Conservation (phyloP, 2,113 vertebrate genomes). For the Syrmaticus mikado region DNA sequence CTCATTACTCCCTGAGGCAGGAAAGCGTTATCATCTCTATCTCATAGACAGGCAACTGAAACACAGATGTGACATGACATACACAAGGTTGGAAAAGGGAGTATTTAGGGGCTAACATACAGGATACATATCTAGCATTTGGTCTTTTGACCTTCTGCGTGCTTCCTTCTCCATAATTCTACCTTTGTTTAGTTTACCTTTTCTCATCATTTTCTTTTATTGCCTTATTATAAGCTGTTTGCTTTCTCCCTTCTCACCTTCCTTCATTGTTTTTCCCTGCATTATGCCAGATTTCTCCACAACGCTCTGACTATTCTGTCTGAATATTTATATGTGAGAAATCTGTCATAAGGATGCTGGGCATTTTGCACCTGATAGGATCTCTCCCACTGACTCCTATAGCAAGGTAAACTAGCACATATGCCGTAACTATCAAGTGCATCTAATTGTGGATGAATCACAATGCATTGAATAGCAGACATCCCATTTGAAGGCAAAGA, state of each 20-base stretch:
- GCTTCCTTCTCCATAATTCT: neutral
- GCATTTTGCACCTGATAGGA: neutral
- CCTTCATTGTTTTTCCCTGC: neutral
- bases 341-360: neutral
- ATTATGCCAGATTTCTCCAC: neutral
- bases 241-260: neutral
- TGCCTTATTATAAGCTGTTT: neutral
- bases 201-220: neutral
- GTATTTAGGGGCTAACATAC: neutral
- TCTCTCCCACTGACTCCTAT: neutral
- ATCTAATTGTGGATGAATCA: neutral
- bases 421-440: neutral
- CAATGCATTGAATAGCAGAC: neutral
- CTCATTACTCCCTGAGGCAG: neutral
- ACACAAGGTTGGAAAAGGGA: neutral
- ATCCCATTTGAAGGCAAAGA: neutral
- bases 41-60: accelerated
- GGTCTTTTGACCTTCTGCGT: neutral
- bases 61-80: neutral
- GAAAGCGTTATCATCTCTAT: neutral
- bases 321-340: neutral
- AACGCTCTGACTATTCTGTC: neutral
- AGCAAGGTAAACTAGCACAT: too few relatives aligned
- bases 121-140: neutral
- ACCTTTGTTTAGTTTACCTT: neutral